A percentile compares a stretch with the other conserved stretches of the same genome.
These are phyloP conservation scores for Pempheris klunzingeri DNA, from an alignment of 2,797 vertebrate species.

Conservation along the genomic window DNA sequence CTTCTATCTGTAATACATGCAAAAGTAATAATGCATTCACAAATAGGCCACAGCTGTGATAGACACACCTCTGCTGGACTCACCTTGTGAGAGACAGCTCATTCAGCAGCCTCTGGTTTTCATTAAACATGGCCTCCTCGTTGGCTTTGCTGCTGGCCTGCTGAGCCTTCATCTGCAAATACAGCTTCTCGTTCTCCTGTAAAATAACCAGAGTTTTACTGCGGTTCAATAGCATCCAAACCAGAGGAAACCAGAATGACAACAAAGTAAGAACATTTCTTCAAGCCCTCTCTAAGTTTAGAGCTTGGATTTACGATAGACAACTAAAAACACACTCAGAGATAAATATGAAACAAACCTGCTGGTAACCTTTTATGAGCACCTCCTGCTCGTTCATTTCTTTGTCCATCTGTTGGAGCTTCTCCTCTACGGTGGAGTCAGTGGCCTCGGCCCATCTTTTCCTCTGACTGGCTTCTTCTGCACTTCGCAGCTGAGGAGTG, in stretches of 20 bases:
- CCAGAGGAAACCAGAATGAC: no score
- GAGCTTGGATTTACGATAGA: no score
- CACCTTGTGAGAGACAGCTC: conserved; percentile 89
- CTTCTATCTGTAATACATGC: background rate
- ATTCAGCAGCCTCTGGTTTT: conserved; percentile 90
- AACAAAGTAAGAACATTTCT: background rate
- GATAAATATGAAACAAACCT: conserved; percentile 80
- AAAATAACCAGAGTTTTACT: conserved; percentile 2
- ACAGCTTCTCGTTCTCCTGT: conserved; percentile 96
- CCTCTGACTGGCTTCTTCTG: conserved; percentile 86
- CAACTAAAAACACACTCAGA: no score
- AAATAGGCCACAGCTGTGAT: background rate
- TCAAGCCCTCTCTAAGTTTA: background rate
- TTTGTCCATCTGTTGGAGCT: conserved; percentile 88
- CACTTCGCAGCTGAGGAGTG: conserved; percentile 83
- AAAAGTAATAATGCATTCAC: background rate
- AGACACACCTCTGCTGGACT: conserved; percentile 39
- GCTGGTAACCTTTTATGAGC: conserved; percentile 95
- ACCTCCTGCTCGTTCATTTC: conserved; percentile 92
- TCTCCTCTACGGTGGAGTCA: conserved; percentile 84
- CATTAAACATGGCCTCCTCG: conserved; percentile 92
- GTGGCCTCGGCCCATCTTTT: conserved; percentile 73
- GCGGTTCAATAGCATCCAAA: background rate
- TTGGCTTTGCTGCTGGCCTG: conserved; percentile 89
- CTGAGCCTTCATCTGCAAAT: conserved; percentile 91